Conservation (phyloP, 2,113 vertebrate genomes). For the Syngnathus floridae region DNA sequence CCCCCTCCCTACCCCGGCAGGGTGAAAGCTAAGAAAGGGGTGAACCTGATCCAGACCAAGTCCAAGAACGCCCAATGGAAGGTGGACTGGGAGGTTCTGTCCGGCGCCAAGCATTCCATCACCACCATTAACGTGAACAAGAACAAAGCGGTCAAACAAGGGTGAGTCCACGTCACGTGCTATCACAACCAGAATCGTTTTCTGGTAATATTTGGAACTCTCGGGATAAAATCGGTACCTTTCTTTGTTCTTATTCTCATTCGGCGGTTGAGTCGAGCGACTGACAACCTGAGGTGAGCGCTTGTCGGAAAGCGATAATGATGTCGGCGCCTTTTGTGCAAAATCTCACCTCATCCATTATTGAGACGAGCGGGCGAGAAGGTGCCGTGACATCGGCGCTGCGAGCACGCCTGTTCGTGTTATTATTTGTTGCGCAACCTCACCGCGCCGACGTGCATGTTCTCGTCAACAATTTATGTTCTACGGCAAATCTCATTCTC, state of each 20-base stretch:
- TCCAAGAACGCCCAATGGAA: conserved; percentile 86
- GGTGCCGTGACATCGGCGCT: neutral
- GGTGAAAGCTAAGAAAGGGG: conserved; percentile 97
- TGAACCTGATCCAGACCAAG: conserved; percentile 87
- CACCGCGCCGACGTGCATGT: neutral
- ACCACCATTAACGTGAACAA: conserved; percentile 86
- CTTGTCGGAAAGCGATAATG: conserved; percentile 29
- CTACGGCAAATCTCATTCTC: neutral
- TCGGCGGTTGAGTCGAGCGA: neutral
- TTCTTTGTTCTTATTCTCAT: neutral
- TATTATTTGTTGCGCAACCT: neutral
- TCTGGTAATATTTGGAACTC: too few relatives aligned
- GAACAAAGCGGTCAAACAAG: conserved; percentile 62
- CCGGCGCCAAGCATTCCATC: conserved; percentile 91
- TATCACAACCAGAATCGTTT: too few relatives aligned
- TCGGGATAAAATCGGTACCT: neutral
- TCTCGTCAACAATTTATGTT: neutral
- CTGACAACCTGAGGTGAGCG: conserved; percentile 12
- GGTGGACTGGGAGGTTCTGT: conserved; percentile 85
- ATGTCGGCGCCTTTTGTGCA: conserved; percentile 5
- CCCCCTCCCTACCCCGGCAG: conserved; percentile 59
- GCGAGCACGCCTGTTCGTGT: neutral
- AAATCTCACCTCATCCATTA: neutral
- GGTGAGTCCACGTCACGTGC: conserved; percentile 68
- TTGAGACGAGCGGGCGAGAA: too few relatives aligned